Percentiles rank a stretch among this genome's conserved stretches.
Evolutionary conservation across 1,140 invertebrate species (phyloP).

Genomic region (Drosophila persimilis): DNA sequence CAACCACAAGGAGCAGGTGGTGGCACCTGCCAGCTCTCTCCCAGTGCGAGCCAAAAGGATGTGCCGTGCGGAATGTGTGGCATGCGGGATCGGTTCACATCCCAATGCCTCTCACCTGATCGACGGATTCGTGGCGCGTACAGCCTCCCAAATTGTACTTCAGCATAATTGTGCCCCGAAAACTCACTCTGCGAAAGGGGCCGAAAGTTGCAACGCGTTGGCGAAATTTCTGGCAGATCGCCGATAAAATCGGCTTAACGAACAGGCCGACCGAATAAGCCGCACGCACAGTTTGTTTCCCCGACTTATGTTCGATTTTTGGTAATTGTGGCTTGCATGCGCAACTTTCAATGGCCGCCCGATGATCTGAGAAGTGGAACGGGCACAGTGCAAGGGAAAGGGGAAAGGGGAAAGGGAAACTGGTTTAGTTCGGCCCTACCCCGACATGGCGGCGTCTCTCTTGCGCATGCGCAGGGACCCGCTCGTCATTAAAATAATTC

Average conservation of each 20-base stretch:
- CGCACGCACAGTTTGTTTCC: slow-evolving; percentile 46
- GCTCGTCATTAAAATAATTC: slow-evolving; percentile 79
- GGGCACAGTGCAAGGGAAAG: not conserved
- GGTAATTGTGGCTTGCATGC: slow-evolving; percentile 59
- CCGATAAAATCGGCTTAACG: slow-evolving; percentile 73
- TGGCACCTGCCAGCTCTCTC: slow-evolving; percentile 51
- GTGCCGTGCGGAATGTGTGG: slow-evolving; percentile 55
- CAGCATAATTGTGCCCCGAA: slow-evolving; percentile 60
- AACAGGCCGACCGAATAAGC: slow-evolving; percentile 48
- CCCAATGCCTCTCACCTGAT: slow-evolving; percentile 38
- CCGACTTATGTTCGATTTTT: slow-evolving; percentile 14
- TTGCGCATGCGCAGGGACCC: slow-evolving; percentile 60
- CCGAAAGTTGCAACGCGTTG: slow-evolving; percentile 17
- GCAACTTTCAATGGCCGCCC: slow-evolving; percentile 58
- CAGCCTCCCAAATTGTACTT: slow-evolving; percentile 65
- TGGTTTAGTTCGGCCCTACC: slow-evolving; percentile 41
- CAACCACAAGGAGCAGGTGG: slow-evolving; percentile 8
- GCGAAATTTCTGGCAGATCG: slow-evolving; percentile 51
- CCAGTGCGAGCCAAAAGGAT: slow-evolving; percentile 39
- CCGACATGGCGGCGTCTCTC: slow-evolving; percentile 45
- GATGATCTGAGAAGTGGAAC: slow-evolving; percentile 34
- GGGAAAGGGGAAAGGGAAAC: slow-evolving; percentile 19
- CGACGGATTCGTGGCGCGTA: slow-evolving; percentile 54
- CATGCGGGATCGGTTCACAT: slow-evolving; percentile 27
- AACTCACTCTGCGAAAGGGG: slow-evolving; percentile 49